phyloP scores from a whole-genome alignment of 2,797 vertebrate genomes.

The Linurgus olivaceus region DNA sequence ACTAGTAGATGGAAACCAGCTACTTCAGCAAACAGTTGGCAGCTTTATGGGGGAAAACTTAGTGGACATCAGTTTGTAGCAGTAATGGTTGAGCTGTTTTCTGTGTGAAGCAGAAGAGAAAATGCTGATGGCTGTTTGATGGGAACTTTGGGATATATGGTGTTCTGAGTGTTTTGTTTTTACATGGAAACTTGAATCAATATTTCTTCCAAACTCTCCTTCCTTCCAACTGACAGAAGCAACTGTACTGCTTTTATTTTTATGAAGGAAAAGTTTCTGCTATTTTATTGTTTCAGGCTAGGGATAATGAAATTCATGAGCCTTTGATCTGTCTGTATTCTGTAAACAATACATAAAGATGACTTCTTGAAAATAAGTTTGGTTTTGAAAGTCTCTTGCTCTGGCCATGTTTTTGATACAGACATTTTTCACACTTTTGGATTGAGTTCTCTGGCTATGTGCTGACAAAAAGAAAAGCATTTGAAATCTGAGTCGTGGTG shows the following conservation, averaged over 20 bases:
- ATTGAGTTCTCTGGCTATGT: neutral
- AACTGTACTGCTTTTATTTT: neutral
- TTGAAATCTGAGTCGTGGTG: neutral
- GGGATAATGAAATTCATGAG: neutral
- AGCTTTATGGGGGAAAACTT: neutral
- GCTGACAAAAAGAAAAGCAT: neutral
- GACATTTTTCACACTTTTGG: neutral
- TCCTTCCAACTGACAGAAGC: neutral
- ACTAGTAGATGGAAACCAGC: neutral
- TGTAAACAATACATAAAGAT: neutral
- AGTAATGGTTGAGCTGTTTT: neutral
- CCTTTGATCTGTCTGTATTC: neutral
- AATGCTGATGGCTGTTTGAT: neutral
- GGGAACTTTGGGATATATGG: neutral
- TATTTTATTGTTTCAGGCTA: neutral
- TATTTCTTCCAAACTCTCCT: neutral
- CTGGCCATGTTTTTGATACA: neutral
- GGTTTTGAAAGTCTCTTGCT: neutral
- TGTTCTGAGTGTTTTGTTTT: neutral
- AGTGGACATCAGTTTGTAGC: neutral
- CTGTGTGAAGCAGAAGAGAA: neutral
- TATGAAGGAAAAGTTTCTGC: neutral
- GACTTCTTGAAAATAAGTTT: rapidly evolving
- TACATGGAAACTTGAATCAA: neutral
- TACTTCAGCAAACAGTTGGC: neutral